A percentile compares a stretch with the other conserved stretches of the same genome.
These are phyloP conservation scores for Ennomos erosarius DNA, from an alignment of 2,888 invertebrate genomes.

Conservation along the genomic window DNA sequence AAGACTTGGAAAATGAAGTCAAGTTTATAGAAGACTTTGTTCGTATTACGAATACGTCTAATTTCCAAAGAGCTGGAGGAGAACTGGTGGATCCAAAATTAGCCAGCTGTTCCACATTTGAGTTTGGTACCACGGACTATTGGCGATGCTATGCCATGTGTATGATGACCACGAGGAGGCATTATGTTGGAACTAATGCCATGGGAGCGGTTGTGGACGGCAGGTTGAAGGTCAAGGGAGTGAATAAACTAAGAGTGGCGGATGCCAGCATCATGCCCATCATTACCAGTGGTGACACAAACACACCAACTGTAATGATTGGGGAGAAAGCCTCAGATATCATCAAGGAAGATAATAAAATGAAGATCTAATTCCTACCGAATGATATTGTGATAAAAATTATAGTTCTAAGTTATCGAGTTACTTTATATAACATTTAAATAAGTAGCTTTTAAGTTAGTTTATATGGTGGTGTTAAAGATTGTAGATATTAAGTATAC, in stretches of 20 bases:
- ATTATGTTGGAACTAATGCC: conserved; percentile 88
- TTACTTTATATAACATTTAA: no score
- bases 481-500: no score
- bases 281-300: conserved; percentile 83
- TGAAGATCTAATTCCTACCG: background rate
- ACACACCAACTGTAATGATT: conserved; percentile 70
- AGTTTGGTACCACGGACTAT: conserved; percentile 40
- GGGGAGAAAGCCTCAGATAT: conserved; percentile 49
- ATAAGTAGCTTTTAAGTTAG: no score
- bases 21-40: conserved; percentile 48
- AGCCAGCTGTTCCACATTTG: conserved; percentile 27
- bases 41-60: conserved; percentile 47
- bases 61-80: conserved; percentile 48
- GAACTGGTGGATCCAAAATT: conserved; percentile 40
- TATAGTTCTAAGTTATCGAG: no score
- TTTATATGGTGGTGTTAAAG: no score
- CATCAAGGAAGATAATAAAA: conserved; percentile 42
- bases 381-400: no score
- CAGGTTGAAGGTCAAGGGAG: conserved; percentile 63
- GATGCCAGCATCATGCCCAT: conserved; percentile 76
- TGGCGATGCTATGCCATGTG: conserved; percentile 45
- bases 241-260: conserved; percentile 46
- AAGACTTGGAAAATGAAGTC: conserved; percentile 50
- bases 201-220: conserved; percentile 91
- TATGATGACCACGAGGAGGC: conserved; percentile 87